Conservation (phyloP, 2,113 vertebrate genomes). For the Vulpes lagopus region DNA sequence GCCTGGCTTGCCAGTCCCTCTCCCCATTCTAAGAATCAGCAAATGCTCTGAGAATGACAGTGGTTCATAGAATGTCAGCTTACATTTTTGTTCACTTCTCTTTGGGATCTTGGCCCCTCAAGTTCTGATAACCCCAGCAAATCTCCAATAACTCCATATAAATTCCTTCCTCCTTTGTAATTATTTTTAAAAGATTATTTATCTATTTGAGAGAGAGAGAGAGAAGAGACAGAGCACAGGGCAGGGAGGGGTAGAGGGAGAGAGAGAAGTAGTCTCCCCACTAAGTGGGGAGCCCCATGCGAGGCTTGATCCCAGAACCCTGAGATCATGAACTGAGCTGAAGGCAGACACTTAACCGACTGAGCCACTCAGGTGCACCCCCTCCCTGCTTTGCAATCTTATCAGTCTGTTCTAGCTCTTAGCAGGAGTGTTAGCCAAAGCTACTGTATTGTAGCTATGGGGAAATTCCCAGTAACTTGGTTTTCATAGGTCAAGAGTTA, state of each 20-base stretch:
- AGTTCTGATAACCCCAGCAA: background rate
- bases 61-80: background rate
- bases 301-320: background rate
- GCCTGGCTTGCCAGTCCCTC: background rate
- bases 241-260: background rate
- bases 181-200: background rate
- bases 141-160: background rate
- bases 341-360: background rate
- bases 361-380: background rate
- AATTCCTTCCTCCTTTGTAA: background rate
- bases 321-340: background rate
- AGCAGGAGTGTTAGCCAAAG: background rate
- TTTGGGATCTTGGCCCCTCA: background rate
- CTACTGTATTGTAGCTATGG: background rate
- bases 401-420: background rate
- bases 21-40: background rate
- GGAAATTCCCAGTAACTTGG: conserved; percentile 24
- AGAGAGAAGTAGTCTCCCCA: too few relatives aligned
- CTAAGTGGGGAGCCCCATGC: too few relatives aligned
- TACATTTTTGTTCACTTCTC: background rate
- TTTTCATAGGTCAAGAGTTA: conserved; percentile 57
- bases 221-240: background rate
- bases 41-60: background rate
- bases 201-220: background rate
- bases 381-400: background rate